These are phyloP conservation scores for Catharus ustulatus DNA, from an alignment of 2,797 vertebrate genomes.

Conservation along the genomic window DNA sequence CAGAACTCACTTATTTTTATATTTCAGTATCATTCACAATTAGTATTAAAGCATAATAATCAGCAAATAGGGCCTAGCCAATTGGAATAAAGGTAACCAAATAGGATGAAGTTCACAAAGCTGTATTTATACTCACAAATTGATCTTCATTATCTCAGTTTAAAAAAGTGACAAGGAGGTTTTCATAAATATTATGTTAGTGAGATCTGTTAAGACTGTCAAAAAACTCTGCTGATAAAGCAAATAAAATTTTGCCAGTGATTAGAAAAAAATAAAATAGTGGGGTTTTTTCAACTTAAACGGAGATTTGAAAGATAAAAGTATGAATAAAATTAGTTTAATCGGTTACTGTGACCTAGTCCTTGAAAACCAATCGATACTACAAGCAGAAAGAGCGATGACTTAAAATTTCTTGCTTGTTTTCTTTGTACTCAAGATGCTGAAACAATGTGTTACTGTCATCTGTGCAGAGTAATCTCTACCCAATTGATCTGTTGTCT, in stretches of 20 bases:
- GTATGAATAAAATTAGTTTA: not conserved
- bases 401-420: not conserved
- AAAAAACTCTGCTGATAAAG: not conserved
- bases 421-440: not conserved
- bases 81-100: not conserved
- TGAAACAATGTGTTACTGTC: not conserved
- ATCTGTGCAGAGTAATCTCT: constrained; percentile 13
- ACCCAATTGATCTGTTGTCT: constrained; percentile 9
- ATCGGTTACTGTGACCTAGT: not conserved
- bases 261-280: not conserved
- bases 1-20: not conserved
- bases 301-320: not conserved
- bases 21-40: not conserved
- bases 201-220: not conserved
- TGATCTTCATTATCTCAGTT: not conserved
- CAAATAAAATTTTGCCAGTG: not conserved
- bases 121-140: not conserved
- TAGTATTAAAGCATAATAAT: not conserved
- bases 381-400: not conserved
- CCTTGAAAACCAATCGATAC: not conserved
- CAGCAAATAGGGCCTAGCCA: not conserved
- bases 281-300: not conserved
- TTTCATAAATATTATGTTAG: not conserved
- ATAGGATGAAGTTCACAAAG: not conserved
- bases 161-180: not conserved